phyloP scores from a whole-genome alignment of 2,113 vertebrate species.

The Saimiri boliviensis region DNA sequence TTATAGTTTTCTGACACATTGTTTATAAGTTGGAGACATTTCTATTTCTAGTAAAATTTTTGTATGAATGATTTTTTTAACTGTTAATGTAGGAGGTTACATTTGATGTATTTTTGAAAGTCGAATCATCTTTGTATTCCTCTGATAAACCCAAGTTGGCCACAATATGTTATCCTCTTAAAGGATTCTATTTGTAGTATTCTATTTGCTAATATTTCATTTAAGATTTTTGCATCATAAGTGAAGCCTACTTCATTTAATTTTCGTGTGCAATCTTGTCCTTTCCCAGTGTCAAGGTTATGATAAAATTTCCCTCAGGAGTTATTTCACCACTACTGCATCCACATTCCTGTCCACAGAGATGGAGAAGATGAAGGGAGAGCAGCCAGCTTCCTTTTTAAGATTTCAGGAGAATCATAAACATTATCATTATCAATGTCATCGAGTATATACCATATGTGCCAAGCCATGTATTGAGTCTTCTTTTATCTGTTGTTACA shows the following conservation, averaged over 20 bases:
- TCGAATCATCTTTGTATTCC: neutral
- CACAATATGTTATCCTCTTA: neutral
- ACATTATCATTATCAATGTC: neutral
- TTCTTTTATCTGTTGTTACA: neutral
- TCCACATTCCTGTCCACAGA: neutral
- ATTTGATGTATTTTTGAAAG: neutral
- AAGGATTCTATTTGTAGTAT: too few relatives aligned
- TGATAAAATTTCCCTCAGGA: neutral
- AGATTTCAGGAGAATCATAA: neutral
- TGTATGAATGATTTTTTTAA: neutral
- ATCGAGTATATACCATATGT: rapidly evolving
- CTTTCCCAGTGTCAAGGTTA: neutral
- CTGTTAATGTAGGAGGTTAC: neutral
- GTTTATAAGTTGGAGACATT: neutral
- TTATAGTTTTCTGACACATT: neutral
- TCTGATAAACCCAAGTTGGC: neutral
- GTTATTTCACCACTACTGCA: neutral
- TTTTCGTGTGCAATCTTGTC: neutral
- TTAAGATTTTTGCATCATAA: neutral
- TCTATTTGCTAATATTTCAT: neutral
- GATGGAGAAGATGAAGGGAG: neutral
- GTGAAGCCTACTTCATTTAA: neutral
- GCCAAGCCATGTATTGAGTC: neutral
- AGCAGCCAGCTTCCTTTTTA: neutral
- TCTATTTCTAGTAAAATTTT: neutral